These are phyloP conservation scores for Macropis europaea DNA, from an alignment of 2,888 invertebrate species.

Conservation along the genomic window DNA sequence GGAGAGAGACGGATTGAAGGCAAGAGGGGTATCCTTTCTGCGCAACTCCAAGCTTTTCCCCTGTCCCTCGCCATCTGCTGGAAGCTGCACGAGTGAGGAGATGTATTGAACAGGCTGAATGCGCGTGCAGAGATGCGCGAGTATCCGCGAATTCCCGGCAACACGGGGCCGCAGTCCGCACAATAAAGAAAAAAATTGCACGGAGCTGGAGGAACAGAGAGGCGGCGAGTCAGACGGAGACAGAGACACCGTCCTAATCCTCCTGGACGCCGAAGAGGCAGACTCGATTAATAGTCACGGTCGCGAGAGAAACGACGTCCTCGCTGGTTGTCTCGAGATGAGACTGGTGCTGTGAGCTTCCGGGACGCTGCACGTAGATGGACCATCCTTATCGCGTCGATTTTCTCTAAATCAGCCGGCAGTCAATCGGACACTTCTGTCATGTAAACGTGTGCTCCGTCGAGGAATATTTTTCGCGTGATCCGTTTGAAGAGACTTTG, in stretches of 20 bases:
- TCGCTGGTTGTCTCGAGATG: conserved; percentile 46
- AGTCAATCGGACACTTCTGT: conserved; percentile 14
- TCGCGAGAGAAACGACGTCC: conserved; percentile 62
- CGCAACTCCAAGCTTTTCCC: conserved; percentile 48
- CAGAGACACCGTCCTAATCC: conserved; percentile 58
- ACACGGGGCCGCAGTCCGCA: conserved; percentile 74
- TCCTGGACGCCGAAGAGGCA: conserved; percentile 64
- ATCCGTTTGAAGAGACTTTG: not conserved
- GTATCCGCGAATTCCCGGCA: conserved; percentile 72
- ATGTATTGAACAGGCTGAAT: conserved; percentile 79
- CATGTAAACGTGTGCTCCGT: conserved; percentile 50
- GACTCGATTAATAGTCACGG: conserved; percentile 67
- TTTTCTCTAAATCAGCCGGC: not conserved
- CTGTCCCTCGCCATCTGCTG: conserved; percentile 76
- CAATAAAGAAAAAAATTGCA: conserved; percentile 65
- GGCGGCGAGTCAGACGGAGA: conserved; percentile 35
- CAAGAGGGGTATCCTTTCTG: conserved; percentile 27
- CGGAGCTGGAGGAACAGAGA: conserved; percentile 52
- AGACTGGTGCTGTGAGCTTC: conserved; percentile 43
- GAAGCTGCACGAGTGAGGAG: conserved; percentile 75
- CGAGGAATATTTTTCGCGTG: not conserved
- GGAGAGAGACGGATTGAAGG: not conserved
- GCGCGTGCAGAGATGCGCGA: conserved; percentile 78
- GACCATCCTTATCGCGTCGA: conserved; percentile 23
- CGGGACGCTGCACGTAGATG: conserved; percentile 47